Percentiles rank a stretch among this genome's conserved stretches.
Evolutionary conservation across 1,140 invertebrate genomes (phyloP).

Genomic region (Pseudomyrmex dendroicus): DNA sequence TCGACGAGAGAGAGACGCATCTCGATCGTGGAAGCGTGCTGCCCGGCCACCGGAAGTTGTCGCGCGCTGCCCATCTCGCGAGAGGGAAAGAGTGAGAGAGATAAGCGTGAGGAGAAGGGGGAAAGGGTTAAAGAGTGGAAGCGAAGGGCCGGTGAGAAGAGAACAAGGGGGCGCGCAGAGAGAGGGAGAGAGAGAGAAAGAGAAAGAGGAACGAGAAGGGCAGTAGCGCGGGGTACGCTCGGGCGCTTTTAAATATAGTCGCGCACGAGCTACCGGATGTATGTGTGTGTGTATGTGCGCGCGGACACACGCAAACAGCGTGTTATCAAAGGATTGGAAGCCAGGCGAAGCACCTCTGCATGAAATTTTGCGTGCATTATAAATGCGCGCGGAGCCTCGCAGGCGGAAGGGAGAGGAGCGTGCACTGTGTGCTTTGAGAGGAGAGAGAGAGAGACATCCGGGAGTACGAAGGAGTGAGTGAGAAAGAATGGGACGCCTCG

Average conservation of each 20-base stretch:
- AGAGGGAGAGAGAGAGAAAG: constrained; percentile 17
- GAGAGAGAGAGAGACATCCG: constrained; percentile 5
- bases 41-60: constrained; percentile 71
- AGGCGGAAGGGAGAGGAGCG: constrained; percentile 57
- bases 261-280: constrained; percentile 5
- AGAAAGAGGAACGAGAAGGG: constrained; percentile 35
- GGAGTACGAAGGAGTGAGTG: not conserved
- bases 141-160: constrained; percentile 45
- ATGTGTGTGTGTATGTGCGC: constrained; percentile 43
- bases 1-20: constrained; percentile 62
- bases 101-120: constrained; percentile 38
- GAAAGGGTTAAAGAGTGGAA: constrained; percentile 59
- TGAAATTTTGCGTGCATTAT: constrained; percentile 84
- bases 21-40: constrained; percentile 70
- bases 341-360: constrained; percentile 76
- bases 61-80: constrained; percentile 57
- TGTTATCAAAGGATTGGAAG: constrained; percentile 80
- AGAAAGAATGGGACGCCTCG: not conserved
- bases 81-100: constrained; percentile 15
- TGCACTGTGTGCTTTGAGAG: constrained; percentile 23
- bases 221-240: constrained; percentile 61
- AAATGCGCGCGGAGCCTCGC: constrained; percentile 77
- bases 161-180: constrained; percentile 14
- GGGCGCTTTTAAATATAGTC: constrained; percentile 79
- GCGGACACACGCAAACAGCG: constrained; percentile 68